Base-by-base conservation (phyloP, 2,113 vertebrate species). In the Hyla sarda region DNA sequence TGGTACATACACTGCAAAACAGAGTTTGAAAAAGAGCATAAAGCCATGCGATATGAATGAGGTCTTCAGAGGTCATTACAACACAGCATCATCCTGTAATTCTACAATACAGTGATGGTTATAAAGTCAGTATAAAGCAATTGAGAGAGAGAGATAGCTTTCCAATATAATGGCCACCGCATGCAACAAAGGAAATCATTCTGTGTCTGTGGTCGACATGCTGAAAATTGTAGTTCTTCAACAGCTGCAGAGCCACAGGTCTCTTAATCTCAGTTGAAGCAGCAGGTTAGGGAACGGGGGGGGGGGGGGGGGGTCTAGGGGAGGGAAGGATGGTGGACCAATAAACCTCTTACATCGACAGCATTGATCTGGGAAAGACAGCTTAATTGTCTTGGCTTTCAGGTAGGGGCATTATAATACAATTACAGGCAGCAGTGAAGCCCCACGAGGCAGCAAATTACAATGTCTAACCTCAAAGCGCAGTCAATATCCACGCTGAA, bases 401-500 rank as follows among this genome's bases (percentile, higher is more conserved):
- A 86, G 84, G 84, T 86, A 86, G 50, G 84, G 84, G 76, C 65
- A 86, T 86, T 58, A 73, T 45, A 80, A 86, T 52, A 78, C 84
- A 86, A 86, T 86, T 86, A 86, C 52, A 81, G 83, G 50, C 76
- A 79, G 77, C 56, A 71, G 50, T 37, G 60, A 52, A 21, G 62
- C 60, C 75, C 84, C 75, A 54, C 28, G 48, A 67, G 84, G 62
- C 47, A 30, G 52, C 76, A 86, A 80, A 86, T 86, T 71, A 86
- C 62, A 58, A 47, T 32, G 54, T 86, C 76, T 60, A 80, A 79
- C 84, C 74, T 71, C 74, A 62, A 7, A 84, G 82, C n/a, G 71
- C 82, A 45, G 48, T 86, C 76, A 86, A 73, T 86, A 86, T 72
- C 48, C 78, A 23, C 76, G 23, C n/a, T 16, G 32, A 48, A 71